Evolutionary conservation across 2,888 invertebrate species (phyloP), one percentile per base, ranked within the genome.

Genomic region (Doris montereyensis): DNA sequence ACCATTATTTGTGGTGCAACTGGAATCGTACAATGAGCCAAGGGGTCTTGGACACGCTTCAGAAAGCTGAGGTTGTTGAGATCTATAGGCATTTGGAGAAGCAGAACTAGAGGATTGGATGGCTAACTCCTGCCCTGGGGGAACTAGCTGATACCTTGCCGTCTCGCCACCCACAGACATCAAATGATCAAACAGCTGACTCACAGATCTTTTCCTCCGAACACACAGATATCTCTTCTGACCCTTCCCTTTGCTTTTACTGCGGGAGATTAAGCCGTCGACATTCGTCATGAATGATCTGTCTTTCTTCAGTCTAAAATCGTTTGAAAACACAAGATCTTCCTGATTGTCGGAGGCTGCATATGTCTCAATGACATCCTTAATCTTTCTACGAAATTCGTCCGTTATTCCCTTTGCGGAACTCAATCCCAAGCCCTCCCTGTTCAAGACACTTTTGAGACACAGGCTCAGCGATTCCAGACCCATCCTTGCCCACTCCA

Each of bases 401-500:
- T 81, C 80, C 0, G 84, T 83, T 3, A 89, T 86, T 3, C 87
- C 87, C 34, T 84, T 82, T 3, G 79, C 81, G 2, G 84, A 83
- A 21, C 76, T 73, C 34, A 89, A 83, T 17, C 92, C 90, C 35
- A 91, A 83, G 21, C 92, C 91, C 80, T 87, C 86, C 41, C 89
- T 82, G 72, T 86, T 88, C 77, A 90, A 84, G 2, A 90, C 86
- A 41, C 81, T 82, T 10, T 85, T 84, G 67, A 1, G 83, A 88
- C 0, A 94, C 91, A 30, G 95, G 95, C 82, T 95, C 94, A 0
- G 92, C 93, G 52, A 94, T 94, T 0, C 95, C 95, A 70, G 93
- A 92, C 0, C 91, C 91, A 0, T 93, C 91, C 0, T 92, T 91
- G 0, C 95, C 95, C 1, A 95, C 91, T 0, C 94, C 94, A 3